phyloP scores from a whole-genome alignment of 2,797 vertebrate genomes.

The Odontamblyopus rebecca region DNA sequence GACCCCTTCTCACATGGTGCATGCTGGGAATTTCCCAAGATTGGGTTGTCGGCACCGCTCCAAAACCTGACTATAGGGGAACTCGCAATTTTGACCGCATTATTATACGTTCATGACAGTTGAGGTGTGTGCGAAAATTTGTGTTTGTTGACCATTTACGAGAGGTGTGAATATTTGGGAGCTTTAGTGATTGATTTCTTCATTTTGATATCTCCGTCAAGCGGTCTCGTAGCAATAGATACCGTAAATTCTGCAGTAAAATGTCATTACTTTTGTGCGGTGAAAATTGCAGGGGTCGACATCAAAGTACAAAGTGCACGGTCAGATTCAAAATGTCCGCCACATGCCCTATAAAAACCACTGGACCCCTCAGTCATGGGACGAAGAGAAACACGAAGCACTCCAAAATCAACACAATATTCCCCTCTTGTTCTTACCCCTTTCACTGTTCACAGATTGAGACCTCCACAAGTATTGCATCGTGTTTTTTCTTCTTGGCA shows the following conservation, averaged over 20 bases:
- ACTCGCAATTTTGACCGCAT: slow-evolving; percentile 29
- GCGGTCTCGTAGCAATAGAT: slow-evolving; percentile 41
- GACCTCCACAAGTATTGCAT: slow-evolving; percentile 68
- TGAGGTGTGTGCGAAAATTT: slow-evolving; percentile 16
- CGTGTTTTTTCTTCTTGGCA: slow-evolving; percentile 59
- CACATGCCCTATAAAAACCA: slow-evolving; percentile 78
- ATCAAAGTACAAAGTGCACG: slow-evolving; percentile 74
- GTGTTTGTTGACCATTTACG: background rate
- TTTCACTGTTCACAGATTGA: slow-evolving; percentile 61
- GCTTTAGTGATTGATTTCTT: slow-evolving; percentile 50
- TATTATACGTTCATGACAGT: slow-evolving; percentile 45
- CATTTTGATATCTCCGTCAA: slow-evolving; percentile 45
- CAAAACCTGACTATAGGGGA: slow-evolving; percentile 42
- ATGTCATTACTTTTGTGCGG: slow-evolving; percentile 48
- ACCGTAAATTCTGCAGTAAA: slow-evolving; percentile 59
- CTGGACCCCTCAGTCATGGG: slow-evolving; percentile 76
- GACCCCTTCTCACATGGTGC: slow-evolving; percentile 37
- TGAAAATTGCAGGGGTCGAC: slow-evolving; percentile 76
- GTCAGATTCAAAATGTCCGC: slow-evolving; percentile 78
- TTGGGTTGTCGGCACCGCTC: slow-evolving; percentile 45
- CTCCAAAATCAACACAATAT: slow-evolving; percentile 84
- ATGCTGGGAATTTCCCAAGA: slow-evolving; percentile 57
- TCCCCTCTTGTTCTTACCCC: slow-evolving; percentile 67
- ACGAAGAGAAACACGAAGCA: slow-evolving; percentile 80
- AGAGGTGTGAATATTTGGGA: slow-evolving; percentile 22